phyloP scores from a whole-genome alignment of 2,888 invertebrate species.

The Tetragonisca angustula region DNA sequence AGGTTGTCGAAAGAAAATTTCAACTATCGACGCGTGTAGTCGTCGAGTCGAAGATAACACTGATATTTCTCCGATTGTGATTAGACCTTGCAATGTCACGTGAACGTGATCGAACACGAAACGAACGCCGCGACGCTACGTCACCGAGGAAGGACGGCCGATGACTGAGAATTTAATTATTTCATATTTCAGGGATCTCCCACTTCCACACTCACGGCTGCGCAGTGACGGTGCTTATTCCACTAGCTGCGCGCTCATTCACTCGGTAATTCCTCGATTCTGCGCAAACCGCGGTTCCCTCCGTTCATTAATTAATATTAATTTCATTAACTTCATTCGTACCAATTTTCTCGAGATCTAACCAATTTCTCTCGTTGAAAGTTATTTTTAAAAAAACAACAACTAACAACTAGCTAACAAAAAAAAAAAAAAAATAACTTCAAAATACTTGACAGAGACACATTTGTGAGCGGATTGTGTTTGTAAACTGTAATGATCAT shows the following conservation, averaged over 20 bases:
- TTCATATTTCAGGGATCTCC: slow-evolving; percentile 49
- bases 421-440: too few species aligned
- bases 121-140: slow-evolving; percentile 7
- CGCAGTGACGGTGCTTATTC: slow-evolving; percentile 33
- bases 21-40: too few species aligned
- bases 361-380: too few species aligned
- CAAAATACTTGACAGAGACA: too few species aligned
- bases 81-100: slow-evolving; percentile 8
- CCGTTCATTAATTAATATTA: neutral
- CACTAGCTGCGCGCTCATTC: slow-evolving; percentile 29
- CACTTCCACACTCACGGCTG: slow-evolving; percentile 42
- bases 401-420: too few species aligned
- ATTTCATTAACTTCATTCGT: neutral
- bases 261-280: slow-evolving; percentile 21
- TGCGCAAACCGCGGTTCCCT: slow-evolving; percentile 10
- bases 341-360: neutral
- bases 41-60: neutral
- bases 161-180: slow-evolving; percentile 62
- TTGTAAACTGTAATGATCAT: too few species aligned
- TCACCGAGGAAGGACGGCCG: slow-evolving; percentile 35
- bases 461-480: too few species aligned
- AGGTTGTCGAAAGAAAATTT: neutral
- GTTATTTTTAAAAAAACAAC: too few species aligned
- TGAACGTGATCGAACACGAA: neutral
- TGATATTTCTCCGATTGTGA: neutral